Evolutionary conservation across 2,888 invertebrate species (phyloP).

Genomic region (Lapara coniferarum): DNA sequence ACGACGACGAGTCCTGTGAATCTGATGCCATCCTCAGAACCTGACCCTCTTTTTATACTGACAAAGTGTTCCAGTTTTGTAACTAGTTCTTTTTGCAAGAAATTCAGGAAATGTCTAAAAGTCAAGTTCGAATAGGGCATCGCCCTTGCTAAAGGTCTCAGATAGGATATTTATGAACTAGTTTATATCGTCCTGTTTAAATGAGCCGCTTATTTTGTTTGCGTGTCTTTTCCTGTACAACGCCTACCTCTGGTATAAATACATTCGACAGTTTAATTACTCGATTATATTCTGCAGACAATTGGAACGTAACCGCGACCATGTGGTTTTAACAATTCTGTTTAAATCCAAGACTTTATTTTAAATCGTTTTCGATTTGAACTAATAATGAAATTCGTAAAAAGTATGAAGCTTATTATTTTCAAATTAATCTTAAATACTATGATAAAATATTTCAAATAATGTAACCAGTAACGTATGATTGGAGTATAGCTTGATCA

Average conservation of each 20-base stretch:
- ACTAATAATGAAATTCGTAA: neutral
- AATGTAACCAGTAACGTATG: too few relatives aligned
- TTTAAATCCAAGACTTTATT: neutral
- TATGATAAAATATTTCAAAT: too few relatives aligned
- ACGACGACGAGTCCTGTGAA: constrained; percentile 56
- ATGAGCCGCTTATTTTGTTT: neutral
- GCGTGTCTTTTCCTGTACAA: neutral
- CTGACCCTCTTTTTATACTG: constrained; percentile 61
- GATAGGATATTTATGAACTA: constrained; percentile 36
- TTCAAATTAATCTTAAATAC: too few relatives aligned
- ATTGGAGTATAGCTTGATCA: too few relatives aligned
- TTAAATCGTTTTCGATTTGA: neutral
- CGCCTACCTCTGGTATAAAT: constrained; percentile 7
- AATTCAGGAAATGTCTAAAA: constrained; percentile 76
- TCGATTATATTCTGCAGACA: neutral
- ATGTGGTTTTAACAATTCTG: neutral
- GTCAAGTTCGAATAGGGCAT: constrained; percentile 71
- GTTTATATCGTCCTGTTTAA: constrained; percentile 32
- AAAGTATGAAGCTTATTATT: neutral
- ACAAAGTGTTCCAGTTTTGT: constrained; percentile 60
- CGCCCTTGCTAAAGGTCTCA: constrained; percentile 57
- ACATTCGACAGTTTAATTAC: neutral
- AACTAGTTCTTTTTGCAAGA: constrained; percentile 57
- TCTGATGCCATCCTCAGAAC: constrained; percentile 56
- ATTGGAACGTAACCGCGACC: neutral